These are phyloP conservation scores for Branchipolynoe longqiensis DNA, from an alignment of 2,888 invertebrate genomes.

Conservation along the genomic window DNA sequence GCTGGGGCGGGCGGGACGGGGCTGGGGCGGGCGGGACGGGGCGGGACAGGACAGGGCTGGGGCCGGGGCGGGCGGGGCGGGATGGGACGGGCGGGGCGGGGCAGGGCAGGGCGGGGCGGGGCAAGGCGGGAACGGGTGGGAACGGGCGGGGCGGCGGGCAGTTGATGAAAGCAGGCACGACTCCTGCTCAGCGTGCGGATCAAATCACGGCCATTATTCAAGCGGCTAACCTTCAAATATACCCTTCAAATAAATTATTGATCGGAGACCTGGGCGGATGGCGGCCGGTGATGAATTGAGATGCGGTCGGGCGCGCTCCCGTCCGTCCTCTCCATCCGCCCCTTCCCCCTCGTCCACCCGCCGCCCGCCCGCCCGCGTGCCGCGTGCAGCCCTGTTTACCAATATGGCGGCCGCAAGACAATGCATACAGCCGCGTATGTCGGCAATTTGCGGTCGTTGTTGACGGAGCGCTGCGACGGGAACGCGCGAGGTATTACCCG, in stretches of 20 bases:
- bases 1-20: no score
- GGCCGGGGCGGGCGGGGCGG: background rate
- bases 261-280: conserved; percentile 5
- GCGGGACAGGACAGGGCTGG: background rate
- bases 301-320: conserved; percentile 26
- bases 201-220: conserved; percentile 56
- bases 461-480: background rate
- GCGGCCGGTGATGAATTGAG: conserved; percentile 35
- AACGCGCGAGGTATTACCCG: background rate
- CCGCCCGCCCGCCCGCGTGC: no score
- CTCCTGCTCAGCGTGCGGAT: background rate
- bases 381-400: conserved; percentile 43
- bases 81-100: no score
- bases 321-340: no score
- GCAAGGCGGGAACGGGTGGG: background rate
- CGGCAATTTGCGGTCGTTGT: conserved; percentile 35
- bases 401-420: conserved; percentile 53
- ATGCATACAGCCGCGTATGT: conserved; percentile 54
- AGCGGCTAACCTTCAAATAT: conserved; percentile 58
- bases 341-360: no score
- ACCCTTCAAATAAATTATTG: conserved; percentile 58
- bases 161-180: conserved; percentile 35
- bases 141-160: background rate
- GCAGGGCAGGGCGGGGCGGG: no score
- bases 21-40: no score